Base-by-base conservation (phyloP, 2,888 invertebrate genomes). In the Bombyx huttoni region DNA sequence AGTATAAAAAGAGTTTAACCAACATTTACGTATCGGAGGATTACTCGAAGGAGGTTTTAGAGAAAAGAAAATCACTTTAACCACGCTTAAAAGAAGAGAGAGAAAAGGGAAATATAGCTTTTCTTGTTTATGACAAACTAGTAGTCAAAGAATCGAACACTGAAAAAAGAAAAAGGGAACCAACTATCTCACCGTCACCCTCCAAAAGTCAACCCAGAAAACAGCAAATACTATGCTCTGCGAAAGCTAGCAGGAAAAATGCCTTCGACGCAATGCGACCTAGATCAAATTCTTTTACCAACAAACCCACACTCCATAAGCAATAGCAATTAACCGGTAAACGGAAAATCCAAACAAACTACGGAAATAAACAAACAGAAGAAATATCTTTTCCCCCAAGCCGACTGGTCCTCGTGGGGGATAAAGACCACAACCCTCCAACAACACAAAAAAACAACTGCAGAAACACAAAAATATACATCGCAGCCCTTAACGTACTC, bases 381-480 rank as follows among this genome's bases (percentile, higher is more conserved):
- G 54, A 40, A 56, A 52, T 52, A 34, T 52, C 54, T 45, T n/a
- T 56, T 56, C 58, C 58, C 60, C 59, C 59, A 62, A 58, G 53
- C 58, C 57, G 58, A 58, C 54, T 59, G 61, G 61, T 62, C 58
- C 51, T 57, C 58, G 60, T 58, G 60, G 61, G 58, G 56, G 56
- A 55, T 35, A 51, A 14, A 47, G 52, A 60, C 58, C 56, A 58
- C 48, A 54, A 60, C 55, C 63, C 56, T 58, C 55, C 56, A 57
- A 59, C 53, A 54, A 53, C 8, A 52, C 49, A 51, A 14, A n/a
- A 53, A 34, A 56, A 54, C 24, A 55, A 50, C 8, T n/a, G 53
- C 46, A 34, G 33, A 40, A 56, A 54, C 54, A 34, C 52, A 53
- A 53, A 55, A 54, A 55, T 52, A 8, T 56, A 53, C 51, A 33